Conservation (phyloP, 2,797 vertebrate genomes). For the Graptemys geographica region DNA sequence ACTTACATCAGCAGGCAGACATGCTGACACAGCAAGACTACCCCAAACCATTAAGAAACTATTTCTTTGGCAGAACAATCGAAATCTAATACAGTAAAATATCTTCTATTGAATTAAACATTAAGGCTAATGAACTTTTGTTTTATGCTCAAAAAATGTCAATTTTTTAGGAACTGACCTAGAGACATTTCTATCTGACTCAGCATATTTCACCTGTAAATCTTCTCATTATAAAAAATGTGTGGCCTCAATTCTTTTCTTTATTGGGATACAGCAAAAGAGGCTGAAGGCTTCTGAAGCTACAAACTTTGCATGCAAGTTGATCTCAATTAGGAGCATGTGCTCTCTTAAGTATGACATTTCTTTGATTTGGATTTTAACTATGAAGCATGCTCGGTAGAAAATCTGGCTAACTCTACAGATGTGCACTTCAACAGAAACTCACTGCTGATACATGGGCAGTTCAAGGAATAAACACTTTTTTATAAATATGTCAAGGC, state of each 20-base stretch:
- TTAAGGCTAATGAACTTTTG: not conserved
- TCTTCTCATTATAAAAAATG: not conserved
- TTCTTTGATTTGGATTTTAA: not conserved
- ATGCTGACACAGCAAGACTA: not conserved
- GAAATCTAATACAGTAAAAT: not conserved
- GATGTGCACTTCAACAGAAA: not conserved
- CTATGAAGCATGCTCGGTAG: not conserved
- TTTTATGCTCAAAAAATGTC: not conserved
- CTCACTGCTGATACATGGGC: not conserved
- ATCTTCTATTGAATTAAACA: not conserved
- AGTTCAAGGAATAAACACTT: not conserved
- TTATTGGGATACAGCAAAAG: fast-evolving
- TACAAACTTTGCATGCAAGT: fast-evolving
- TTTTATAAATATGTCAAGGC: fast-evolving
- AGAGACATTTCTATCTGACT: not conserved
- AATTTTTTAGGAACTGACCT: not conserved
- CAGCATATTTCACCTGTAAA: not conserved
- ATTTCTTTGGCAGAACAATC: not conserved
- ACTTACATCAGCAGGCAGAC: not conserved
- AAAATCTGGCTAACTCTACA: not conserved
- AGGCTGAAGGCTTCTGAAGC: not conserved
- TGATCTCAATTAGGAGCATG: not conserved
- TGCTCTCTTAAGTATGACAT: not conserved
- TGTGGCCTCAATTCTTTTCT: not conserved
- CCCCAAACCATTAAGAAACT: not conserved